Conservation (phyloP, 2,113 vertebrate genomes). For the Elanus axillaris region DNA sequence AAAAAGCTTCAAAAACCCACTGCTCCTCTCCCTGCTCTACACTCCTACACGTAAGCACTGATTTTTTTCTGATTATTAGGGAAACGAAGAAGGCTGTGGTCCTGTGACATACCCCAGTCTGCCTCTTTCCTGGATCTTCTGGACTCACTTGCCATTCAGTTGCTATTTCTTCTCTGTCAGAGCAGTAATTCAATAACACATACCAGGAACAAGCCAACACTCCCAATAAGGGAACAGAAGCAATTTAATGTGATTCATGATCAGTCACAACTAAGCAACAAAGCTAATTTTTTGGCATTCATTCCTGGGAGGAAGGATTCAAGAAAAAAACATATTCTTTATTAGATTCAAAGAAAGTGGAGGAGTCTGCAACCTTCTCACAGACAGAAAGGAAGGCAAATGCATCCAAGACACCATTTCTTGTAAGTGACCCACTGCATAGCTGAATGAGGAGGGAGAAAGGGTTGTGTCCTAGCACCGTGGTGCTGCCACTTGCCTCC, state of each 20-base stretch:
- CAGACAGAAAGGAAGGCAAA: neutral
- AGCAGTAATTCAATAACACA: neutral
- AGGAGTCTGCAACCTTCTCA: neutral
- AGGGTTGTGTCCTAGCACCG: rapidly evolving
- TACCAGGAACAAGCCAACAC: neutral
- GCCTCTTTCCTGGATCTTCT: neutral
- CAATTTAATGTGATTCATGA: constrained; percentile 33
- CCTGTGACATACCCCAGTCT: neutral
- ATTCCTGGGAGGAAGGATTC: neutral
- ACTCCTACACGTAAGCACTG: neutral
- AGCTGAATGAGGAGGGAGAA: neutral
- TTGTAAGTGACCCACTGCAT: neutral
- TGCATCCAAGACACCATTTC: neutral
- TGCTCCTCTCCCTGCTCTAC: neutral
- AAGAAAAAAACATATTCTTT: neutral
- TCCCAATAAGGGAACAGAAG: constrained; percentile 1
- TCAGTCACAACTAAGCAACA: constrained; percentile 34
- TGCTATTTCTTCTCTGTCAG: neutral
- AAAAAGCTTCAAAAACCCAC: neutral
- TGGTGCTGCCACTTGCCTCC: neutral
- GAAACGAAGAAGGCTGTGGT: neutral
- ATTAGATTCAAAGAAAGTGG: neutral
- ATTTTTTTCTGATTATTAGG: neutral
- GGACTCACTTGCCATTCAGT: neutral
- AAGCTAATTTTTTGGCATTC: constrained; percentile 14